Percentiles rank a stretch among this genome's conserved stretches.
phyloP scores from a whole-genome alignment of 1,140 invertebrate species.

The Rhagoletis pomonella region DNA sequence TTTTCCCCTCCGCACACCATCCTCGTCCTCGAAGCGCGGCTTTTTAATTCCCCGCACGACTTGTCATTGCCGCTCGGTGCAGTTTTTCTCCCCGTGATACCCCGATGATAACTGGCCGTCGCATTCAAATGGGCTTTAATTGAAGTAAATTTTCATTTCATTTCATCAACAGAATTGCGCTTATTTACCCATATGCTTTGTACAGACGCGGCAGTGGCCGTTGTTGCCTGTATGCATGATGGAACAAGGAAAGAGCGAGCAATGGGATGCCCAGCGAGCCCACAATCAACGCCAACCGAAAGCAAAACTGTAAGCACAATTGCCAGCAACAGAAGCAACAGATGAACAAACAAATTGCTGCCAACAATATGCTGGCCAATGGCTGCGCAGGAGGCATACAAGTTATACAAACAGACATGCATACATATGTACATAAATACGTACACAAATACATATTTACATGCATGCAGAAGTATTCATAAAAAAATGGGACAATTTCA shows the following conservation, averaged over 20 bases:
- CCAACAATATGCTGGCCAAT: neutral
- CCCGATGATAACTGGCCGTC: neutral
- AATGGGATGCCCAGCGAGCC: neutral
- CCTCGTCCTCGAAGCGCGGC: neutral
- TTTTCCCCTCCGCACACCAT: neutral
- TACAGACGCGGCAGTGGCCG: neutral
- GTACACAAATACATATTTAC: neutral
- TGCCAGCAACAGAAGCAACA: neutral
- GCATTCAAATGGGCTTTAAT: conserved; percentile 26
- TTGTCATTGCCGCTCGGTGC: neutral
- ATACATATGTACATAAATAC: too few relatives aligned
- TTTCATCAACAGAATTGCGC: conserved; percentile 37
- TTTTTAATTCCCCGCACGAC: neutral
- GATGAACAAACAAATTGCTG: neutral
- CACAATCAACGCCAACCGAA: neutral
- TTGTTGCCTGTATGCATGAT: neutral
- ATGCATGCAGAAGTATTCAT: conserved; percentile 10
- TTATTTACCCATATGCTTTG: neutral
- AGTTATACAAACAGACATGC: too few relatives aligned
- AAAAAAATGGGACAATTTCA: conserved; percentile 17
- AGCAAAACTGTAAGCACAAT: neutral
- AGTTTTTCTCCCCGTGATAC: neutral
- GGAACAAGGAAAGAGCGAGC: neutral
- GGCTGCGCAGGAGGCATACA: neutral
- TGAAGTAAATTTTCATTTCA: conserved; percentile 41